phyloP scores from a whole-genome alignment of 2,113 vertebrate genomes.

The Gallinago jamesoni region DNA sequence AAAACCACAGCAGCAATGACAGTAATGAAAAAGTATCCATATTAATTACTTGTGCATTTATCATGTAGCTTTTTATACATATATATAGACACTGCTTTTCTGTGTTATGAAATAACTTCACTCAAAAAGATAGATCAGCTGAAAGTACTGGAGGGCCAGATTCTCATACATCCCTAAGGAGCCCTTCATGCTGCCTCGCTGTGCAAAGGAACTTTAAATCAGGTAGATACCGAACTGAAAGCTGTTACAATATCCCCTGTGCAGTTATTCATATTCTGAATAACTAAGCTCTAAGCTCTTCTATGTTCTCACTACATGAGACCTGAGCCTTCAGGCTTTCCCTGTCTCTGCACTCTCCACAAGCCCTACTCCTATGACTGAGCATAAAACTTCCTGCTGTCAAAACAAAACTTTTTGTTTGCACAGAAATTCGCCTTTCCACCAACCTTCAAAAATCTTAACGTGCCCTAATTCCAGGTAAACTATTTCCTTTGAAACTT shows the following conservation, averaged over 20 bases:
- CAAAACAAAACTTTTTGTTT: background rate
- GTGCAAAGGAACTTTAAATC: background rate
- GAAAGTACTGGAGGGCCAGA: background rate
- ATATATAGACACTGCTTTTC: background rate
- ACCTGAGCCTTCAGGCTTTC: slow-evolving; percentile 12
- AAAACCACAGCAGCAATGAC: background rate
- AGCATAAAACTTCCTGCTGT: background rate
- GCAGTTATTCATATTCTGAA: background rate
- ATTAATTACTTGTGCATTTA: background rate
- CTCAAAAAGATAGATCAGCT: background rate
- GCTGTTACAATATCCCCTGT: background rate
- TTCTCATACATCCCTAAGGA: background rate
- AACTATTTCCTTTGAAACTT: background rate
- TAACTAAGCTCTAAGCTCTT: background rate
- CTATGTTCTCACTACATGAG: background rate
- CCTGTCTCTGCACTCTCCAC: background rate
- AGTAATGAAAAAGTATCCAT: background rate
- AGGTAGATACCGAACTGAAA: background rate
- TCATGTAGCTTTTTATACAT: background rate
- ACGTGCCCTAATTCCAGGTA: background rate
- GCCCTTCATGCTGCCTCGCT: background rate
- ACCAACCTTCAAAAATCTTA: background rate
- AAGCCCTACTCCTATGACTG: background rate
- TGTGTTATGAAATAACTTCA: background rate
- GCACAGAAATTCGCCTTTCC: background rate